Evolutionary conservation across 2,113 vertebrate genomes (phyloP).

Genomic region (Halichoerus grypus): DNA sequence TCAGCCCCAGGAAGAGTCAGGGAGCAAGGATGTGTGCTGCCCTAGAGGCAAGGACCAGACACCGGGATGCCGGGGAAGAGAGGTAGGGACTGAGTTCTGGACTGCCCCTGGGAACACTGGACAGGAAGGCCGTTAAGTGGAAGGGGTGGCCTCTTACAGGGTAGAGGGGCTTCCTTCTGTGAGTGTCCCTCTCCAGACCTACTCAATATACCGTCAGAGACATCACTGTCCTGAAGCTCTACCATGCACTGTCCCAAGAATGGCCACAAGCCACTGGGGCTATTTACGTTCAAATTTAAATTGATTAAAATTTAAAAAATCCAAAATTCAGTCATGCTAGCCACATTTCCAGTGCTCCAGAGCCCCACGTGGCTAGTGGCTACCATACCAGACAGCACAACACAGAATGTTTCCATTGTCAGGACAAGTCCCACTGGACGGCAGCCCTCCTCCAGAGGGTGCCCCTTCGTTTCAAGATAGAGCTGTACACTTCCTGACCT

Average conservation of each 20-base stretch:
- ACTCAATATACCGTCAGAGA: background rate
- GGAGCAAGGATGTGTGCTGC: background rate
- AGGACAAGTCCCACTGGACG: background rate
- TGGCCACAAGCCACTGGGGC: background rate
- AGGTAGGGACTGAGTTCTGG: background rate
- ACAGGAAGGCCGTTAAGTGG: background rate
- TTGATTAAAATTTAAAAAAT: background rate
- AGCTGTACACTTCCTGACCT: background rate
- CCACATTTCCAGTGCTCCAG: background rate
- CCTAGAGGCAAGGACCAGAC: background rate
- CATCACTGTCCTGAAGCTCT: background rate
- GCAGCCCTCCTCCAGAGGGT: no score
- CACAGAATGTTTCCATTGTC: background rate
- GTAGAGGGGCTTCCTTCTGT: background rate
- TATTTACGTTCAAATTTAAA: background rate
- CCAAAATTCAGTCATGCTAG: background rate
- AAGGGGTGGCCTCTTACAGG: background rate
- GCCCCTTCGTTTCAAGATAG: background rate
- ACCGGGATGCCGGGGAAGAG: background rate
- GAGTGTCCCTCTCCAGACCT: background rate
- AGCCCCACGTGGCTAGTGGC: background rate
- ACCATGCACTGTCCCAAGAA: background rate
- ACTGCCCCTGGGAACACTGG: background rate
- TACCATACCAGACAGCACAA: background rate
- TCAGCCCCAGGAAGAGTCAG: fast-evolving